Conservation (phyloP, 2,888 invertebrate genomes). For the Ophion ellenae region DNA sequence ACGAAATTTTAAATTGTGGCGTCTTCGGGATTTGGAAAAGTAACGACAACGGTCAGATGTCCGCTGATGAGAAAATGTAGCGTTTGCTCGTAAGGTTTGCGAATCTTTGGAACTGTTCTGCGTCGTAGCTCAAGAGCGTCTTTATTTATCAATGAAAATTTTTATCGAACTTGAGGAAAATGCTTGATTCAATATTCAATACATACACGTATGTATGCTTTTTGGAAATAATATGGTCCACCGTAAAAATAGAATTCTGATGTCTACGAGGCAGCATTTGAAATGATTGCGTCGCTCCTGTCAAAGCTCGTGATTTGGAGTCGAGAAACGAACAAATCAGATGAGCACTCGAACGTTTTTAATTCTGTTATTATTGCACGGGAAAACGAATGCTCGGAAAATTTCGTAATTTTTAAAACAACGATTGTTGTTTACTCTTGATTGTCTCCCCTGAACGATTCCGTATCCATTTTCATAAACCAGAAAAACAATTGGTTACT, state of each 20-base stretch:
- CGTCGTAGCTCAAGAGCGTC: neutral
- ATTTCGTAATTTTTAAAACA: too few species aligned
- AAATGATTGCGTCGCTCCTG: neutral
- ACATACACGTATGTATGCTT: neutral
- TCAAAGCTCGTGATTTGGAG: neutral
- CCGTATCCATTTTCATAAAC: too few species aligned
- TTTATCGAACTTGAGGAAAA: neutral
- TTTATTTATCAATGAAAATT: neutral
- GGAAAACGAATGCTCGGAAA: too few species aligned
- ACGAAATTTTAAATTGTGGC: neutral
- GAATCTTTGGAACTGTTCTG: neutral
- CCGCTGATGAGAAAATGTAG: too few species aligned
- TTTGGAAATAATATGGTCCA: neutral
- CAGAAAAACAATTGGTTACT: too few species aligned
- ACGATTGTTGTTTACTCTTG: too few species aligned
- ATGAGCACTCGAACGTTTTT: too few species aligned
- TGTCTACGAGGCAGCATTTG: neutral
- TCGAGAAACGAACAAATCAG: too few species aligned
- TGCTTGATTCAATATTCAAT: neutral
- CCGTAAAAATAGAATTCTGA: neutral
- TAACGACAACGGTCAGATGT: neutral
- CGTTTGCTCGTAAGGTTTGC: neutral
- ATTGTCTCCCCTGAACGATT: too few species aligned
- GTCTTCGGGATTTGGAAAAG: neutral
- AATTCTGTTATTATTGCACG: too few species aligned